Evolutionary conservation across 2,113 vertebrate genomes (phyloP).

Genomic region (Sus scrofa): DNA sequence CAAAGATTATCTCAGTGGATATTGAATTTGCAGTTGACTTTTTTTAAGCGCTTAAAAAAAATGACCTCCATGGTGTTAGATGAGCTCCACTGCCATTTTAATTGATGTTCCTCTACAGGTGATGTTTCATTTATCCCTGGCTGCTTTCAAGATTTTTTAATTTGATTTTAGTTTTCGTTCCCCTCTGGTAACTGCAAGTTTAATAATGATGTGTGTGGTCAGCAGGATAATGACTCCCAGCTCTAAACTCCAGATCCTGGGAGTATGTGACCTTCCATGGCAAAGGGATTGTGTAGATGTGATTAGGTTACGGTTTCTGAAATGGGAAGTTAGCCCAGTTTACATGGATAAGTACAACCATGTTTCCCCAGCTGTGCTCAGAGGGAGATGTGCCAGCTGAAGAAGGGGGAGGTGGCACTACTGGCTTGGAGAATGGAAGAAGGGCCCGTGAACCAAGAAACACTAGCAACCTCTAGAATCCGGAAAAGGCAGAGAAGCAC

Average conservation of each 20-base stretch:
- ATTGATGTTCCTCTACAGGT: background rate
- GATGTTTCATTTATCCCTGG: background rate
- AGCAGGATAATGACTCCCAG: background rate
- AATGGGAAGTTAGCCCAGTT: background rate
- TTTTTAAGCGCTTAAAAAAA: background rate
- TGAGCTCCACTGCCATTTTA: background rate
- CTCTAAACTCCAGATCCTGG: background rate
- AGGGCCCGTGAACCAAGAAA: background rate
- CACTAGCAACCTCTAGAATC: background rate
- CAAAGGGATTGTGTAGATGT: background rate
- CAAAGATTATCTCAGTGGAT: background rate
- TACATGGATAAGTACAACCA: background rate
- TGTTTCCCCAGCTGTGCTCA: background rate
- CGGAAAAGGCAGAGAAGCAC: background rate
- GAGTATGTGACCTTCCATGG: background rate
- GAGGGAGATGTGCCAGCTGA: background rate
- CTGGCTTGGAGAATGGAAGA: background rate
- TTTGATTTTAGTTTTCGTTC: background rate
- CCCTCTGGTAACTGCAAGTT: background rate
- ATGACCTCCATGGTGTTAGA: background rate
- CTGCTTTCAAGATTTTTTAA: background rate
- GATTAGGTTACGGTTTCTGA: background rate
- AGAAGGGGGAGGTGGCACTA: background rate
- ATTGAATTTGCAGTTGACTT: background rate
- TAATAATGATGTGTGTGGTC: background rate